A percentile compares a stretch with the other conserved stretches of the same genome.
phyloP scores from a whole-genome alignment of 2,888 invertebrate genomes.

The Abscondita cerata region DNA sequence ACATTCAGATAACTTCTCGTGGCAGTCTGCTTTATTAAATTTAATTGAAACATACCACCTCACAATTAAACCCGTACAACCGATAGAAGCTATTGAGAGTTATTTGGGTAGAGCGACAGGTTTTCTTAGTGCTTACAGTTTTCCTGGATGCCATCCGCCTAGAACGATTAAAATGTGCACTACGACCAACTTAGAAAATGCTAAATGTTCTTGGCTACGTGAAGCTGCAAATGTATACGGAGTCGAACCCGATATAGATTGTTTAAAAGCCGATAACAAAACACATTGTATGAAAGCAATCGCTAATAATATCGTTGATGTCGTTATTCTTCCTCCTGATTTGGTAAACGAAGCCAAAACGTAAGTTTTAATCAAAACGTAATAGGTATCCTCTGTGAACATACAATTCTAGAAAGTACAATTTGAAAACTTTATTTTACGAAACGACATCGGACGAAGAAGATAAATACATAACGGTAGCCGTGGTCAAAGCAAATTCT shows the following conservation, averaged over 20 bases:
- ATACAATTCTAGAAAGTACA: slow-evolving; percentile 61
- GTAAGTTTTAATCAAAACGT: slow-evolving; percentile 60
- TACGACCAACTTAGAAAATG: slow-evolving; percentile 70
- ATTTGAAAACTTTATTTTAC: slow-evolving; percentile 66
- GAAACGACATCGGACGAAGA: slow-evolving; percentile 67
- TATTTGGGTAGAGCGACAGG: slow-evolving; percentile 70
- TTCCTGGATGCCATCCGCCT: slow-evolving; percentile 69
- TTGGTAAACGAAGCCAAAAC: slow-evolving; percentile 72
- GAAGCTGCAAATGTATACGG: slow-evolving; percentile 78
- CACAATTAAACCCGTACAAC: slow-evolving; percentile 63
- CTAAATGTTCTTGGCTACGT: slow-evolving; percentile 81
- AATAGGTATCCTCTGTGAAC: no score
- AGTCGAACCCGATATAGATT: slow-evolving; percentile 80
- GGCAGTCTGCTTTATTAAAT: slow-evolving; percentile 67
- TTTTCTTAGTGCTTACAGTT: slow-evolving; percentile 68
- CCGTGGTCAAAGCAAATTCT: slow-evolving; percentile 67
- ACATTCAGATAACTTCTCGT: slow-evolving; percentile 56
- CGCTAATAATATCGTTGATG: slow-evolving; percentile 69
- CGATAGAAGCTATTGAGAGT: slow-evolving; percentile 69
- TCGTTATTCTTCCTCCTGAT: slow-evolving; percentile 75
- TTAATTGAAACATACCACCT: slow-evolving; percentile 68
- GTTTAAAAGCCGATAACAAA: slow-evolving; percentile 66
- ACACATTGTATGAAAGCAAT: slow-evolving; percentile 75
- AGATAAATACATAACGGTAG: slow-evolving; percentile 69
- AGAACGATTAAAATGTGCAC: slow-evolving; percentile 70